Evolutionary conservation across 30 jellyfish, hydroid and myxozoan species (phyloP), one percentile per base, ranked within the genome.

Genomic region (Pelagia noctiluca): DNA sequence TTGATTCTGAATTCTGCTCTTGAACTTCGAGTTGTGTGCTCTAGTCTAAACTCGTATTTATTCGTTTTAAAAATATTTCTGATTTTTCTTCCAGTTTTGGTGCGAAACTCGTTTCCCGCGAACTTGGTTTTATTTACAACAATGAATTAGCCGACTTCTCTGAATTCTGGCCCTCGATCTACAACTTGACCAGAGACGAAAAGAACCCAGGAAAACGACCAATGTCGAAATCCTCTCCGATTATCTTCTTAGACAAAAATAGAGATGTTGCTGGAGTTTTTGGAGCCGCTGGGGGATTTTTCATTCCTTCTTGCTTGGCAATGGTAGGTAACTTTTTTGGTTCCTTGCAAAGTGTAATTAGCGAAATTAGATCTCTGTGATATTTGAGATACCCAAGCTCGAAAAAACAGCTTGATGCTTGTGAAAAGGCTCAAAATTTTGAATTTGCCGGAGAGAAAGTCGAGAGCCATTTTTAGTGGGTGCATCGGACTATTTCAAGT

Each of bases 271-370:
- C 70, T n/a, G 97, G 88, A 13, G 99, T 95, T 34, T 86, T 90
- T 63, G 99, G 99, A 3, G 99, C 99, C 11, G 99, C 99, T 12
- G 99, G 99, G 4, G 99, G 99, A 46, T 89, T 84, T 74, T 95
- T 95, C 65, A 95, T 95, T 37, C 99, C 99, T 26, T 76, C 97
- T 25, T 87, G 96, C 60, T 72, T 95, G 12, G 49, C 97, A 10
- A 85, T 78, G 96, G 99, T 95, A 89, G 33, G 86, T 28, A 5
- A 42, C 18, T 53, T 31, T 8, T n/a, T n/a, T n/a, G n/a, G n/a
- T n/a, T n/a, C n/a, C n/a, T n/a, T n/a, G n/a, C n/a, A n/a, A n/a
- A n/a, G n/a, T n/a, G n/a, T n/a, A n/a, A n/a, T n/a, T n/a, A n/a
- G n/a, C n/a, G n/a, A n/a, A n/a, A n/a, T n/a, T n/a, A n/a, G n/a